Percentiles rank a stretch among this genome's conserved stretches.
Evolutionary conservation across 2,113 vertebrate genomes (phyloP).

Genomic region (Grallaria varia): DNA sequence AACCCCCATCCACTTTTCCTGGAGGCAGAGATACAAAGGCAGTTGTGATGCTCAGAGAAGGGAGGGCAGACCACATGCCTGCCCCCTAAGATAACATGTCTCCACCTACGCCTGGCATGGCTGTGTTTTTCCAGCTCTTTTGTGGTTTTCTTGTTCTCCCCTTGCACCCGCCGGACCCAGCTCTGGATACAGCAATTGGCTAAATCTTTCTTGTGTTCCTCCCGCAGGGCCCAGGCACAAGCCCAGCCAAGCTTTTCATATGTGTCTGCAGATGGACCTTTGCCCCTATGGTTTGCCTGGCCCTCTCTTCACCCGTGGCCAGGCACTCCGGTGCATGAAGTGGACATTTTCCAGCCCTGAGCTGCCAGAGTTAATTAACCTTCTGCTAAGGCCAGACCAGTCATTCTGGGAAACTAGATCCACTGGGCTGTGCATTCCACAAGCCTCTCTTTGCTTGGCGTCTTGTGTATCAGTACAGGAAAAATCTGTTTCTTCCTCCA

Average conservation of each 20-base stretch:
- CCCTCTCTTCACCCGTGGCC: conserved; percentile 44
- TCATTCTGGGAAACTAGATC: conserved; percentile 64
- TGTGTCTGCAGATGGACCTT: conserved; percentile 29
- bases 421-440: conserved; percentile 49
- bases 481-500: conserved; percentile 7
- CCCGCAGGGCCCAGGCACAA: not conserved
- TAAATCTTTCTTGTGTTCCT: not conserved
- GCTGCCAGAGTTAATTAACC: conserved; percentile 67
- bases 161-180: not conserved
- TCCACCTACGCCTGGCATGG: conserved; percentile 30
- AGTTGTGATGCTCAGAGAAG: not conserved
- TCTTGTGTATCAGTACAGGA: not conserved
- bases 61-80: not conserved
- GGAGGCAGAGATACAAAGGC: not conserved
- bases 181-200: not conserved
- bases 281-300: conserved; percentile 45
- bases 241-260: conserved; percentile 34
- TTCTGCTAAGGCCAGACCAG: conserved; percentile 29
- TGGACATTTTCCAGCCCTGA: conserved; percentile 57
- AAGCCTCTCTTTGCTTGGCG: conserved; percentile 2
- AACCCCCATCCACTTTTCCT: not conserved
- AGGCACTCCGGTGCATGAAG: conserved; percentile 20
- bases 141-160: conserved; percentile 33
- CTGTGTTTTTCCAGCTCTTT: conserved; percentile 35
- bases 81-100: not conserved